Base-by-base conservation (phyloP, 2,113 vertebrate species). In the Polypterus senegalus region DNA sequence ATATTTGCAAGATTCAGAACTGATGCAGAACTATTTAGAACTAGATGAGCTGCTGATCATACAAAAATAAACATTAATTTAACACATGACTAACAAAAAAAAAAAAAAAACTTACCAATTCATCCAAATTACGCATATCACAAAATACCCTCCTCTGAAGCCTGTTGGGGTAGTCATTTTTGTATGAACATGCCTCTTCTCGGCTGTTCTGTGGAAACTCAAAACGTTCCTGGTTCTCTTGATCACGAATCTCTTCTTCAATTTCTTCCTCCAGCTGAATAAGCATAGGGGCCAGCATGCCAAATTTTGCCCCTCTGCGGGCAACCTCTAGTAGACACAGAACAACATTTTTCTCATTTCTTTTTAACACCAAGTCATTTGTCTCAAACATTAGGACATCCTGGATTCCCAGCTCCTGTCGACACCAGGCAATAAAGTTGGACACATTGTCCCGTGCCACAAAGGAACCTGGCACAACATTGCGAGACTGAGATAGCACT, bases 361-460 rank as follows among this genome's bases (percentile, higher is more conserved):
- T 93, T 47, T 78, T 85, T 69, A 93, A 88, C 73, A 98, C 96
- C 81, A 98, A 48, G 84, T 98, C 96, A 6, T 98, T 94, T 4
- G 94, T 98, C 78, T 98, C 96, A 0, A 98, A 98, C 96, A 98
- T 98, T 64, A 98, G 83, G 48, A 97, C 94, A 5, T 98, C 96
- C 48, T 91, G 92, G 74, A 98, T 88, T 55, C 91, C 88, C 4
- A 98, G 87, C 79, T 98, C 92, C 51, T 83, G 77, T 0, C 96
- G 80, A 81, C 96, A 98, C 96, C 96, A 98, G 68, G 65, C 79
- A 74, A 98, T 98, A 82, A 98, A 98, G 67, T 94, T 98, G 71
- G 96, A 94, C 63, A 98, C 84, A 3, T 98, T 98, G 62, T 97
- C 94, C 0, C 96, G 75, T 45, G 96, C 94, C 43, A 97, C 1